phyloP scores from a whole-genome alignment of 2,113 vertebrate genomes.

The Platichthys stellatus region DNA sequence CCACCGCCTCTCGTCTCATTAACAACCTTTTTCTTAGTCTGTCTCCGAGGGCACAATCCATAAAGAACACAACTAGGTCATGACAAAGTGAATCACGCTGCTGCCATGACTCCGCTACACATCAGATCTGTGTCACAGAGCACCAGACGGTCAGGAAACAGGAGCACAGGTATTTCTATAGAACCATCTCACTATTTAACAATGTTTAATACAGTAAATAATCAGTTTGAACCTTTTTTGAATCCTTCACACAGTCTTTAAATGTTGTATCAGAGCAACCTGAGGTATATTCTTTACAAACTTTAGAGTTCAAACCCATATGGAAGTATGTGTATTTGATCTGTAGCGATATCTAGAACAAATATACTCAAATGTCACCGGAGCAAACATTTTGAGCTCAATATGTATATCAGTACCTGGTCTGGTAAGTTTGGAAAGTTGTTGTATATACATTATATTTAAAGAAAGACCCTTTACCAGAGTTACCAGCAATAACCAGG shows the following conservation, averaged over 20 bases:
- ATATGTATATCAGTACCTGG: no score
- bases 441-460: no score
- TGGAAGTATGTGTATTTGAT: no score
- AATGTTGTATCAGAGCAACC: neutral
- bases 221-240: no score
- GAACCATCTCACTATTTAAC: neutral
- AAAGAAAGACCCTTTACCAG: no score
- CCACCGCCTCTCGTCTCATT: slow-evolving; percentile 25
- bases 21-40: slow-evolving; percentile 22
- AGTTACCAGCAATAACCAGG: no score
- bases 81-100: slow-evolving; percentile 8
- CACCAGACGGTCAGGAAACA: neutral
- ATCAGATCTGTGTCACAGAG: neutral
- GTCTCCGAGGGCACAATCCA: neutral
- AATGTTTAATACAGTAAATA: no score
- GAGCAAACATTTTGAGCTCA: no score
- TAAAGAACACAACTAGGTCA: slow-evolving; percentile 16
- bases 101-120: neutral
- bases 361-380: no score
- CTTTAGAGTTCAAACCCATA: no score
- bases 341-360: no score
- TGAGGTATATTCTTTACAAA: neutral
- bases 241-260: neutral
- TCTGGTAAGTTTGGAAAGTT: no score
- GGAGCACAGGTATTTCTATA: neutral